Base-by-base conservation (phyloP, 2,797 vertebrate genomes). In the Pyrocephalus nanus region DNA sequence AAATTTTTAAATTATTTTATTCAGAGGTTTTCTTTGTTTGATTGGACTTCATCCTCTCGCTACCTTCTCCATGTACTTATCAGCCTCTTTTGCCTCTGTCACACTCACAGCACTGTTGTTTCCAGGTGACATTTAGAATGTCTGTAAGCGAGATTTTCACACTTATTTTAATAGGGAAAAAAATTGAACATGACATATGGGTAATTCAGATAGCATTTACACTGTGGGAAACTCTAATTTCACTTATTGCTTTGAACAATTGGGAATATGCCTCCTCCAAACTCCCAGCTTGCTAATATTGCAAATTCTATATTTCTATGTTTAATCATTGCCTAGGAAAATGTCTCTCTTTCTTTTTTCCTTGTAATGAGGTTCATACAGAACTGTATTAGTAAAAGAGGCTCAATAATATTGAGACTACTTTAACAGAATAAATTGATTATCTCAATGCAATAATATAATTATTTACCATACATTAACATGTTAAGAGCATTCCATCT, bases 101-200 rank as follows among this genome's bases (percentile, higher is more conserved):
- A 88, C 58, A 57, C 19, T 94, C 82, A 84, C 22, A 81, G n/a
- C 34, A 50, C 48, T 92, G 53, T 43, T 92, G 60, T 85, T 91
- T 90, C 82, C 55, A 73, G 51, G 71, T 94, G 91, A 95, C 83
- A 96, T 93, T 96, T 92, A 86, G 30, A 93, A 90, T 19, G 70
- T 45, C 88, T 86, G 55, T 84, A 76, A 88, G 79, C 8, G 0
- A 90, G 70, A 92, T 78, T 90, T 92, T 79, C 50, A 86, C 55
- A 30, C 36, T 84, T 80, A 74, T 79, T 95, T 93, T 91, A 96
- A 88, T 71, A 45, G 50, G 10, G 25, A 90, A 88, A 95, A 95
- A 92, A 86, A 75, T 84, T 11, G 8, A 88, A 77, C 71, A 76
- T 91, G 76, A 70, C 79, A 71, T 78, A 64, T 67, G 67, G 22